Evolutionary conservation across 1,140 invertebrate species (phyloP), one percentile per base, ranked within the genome.

Genomic region (Lineus longissimus): DNA sequence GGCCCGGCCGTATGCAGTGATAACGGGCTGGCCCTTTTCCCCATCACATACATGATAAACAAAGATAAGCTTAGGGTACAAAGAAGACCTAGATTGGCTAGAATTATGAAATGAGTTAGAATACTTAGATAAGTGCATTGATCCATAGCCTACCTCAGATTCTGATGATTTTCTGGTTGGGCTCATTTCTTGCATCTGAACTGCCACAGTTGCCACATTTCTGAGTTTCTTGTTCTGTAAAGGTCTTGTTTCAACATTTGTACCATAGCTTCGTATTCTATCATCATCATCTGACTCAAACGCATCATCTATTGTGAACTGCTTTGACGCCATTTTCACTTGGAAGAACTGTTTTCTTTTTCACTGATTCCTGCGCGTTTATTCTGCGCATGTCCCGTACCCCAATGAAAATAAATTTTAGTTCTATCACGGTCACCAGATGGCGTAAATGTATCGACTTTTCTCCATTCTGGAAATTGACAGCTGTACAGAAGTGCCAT

Each of bases 251-350:
- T 84, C 87, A 59, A 85, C 87, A 61, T 88, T 89, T 33, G 88
- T 85, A 25, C 89, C 89, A 79, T 90, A 90, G 9, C 89, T 87
- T 74, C 88, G 87, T 67, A 90, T 89, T 55, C 88, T 87, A 79
- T 90, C 88, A 75, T 90, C 89, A 59, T 88, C 88, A 72, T 90
- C 89, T 76, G 90, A 89, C 77, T 91, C 89, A 76, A 91, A 91
- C 13, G 90, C 90, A 79, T 91, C 89, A 77, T 91, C 89, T 69
- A 91, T 91, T 51, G 88, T 89, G 82, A 91, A 91, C 63, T 86
- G 82, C 75, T 88, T 87, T 66, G 58, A 25, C 6, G 58, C 40
- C 58, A 59, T 59, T 57, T 57, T 57, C 6, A 7, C 25, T 7
- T 7, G n/a, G 6, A 4, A 22, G 6, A 22, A 54, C 4, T 54